Base-by-base conservation (phyloP, 30 jellyfish, hydroid and myxozoan species). In the Pseudorhiza aurosa region DNA sequence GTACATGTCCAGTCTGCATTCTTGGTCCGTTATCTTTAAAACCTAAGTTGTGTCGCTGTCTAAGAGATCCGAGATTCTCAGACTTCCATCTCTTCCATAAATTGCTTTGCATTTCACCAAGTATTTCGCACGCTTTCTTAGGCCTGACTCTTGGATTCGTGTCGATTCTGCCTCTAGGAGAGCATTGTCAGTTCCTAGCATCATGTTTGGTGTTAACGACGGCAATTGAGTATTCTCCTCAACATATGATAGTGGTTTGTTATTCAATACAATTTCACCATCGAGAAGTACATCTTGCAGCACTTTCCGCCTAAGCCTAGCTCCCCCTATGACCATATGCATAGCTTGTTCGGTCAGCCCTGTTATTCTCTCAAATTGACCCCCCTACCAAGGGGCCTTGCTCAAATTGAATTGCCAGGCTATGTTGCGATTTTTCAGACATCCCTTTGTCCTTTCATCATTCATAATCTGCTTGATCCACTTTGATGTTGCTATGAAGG, bases 381-480 rank as follows among this genome's bases (percentile, higher is more conserved):
- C 88, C 25, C 76, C 95, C 95, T 82, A 83, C 88, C 88, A 70
- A 58, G 83, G 75, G 43, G 88, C 95, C 36, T 82, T 37, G 64
- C 95, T 70, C 12, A 83, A 65, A 59, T 83, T 70, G 74, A 83
- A 83, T 82, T 74, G 95, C 88, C 95, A 75, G 28, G 11, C 24
- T 9, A 83, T 17, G 74, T 31, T 50, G 57, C 50, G 78, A 24
- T 28, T 24, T 19, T 55, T 33, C 53, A 72, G 58, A 44, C 21
- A 72, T 4, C 32, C 77, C 25, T 72, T 68, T 11, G 50, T 11
- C 33, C 37, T 32, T 39, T 68, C 94, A 49, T 36, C 30, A 18
- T 68, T 82, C 94, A 67, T 67, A 24, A 82, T 56, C 22, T 47
- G 22, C n/a, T n/a, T n/a, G n/a, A n/a, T n/a, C n/a, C n/a, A n/a